Evolutionary conservation across 2,113 vertebrate genomes (phyloP), one percentile per base, ranked within the genome.

Genomic region (Uria aalge): DNA sequence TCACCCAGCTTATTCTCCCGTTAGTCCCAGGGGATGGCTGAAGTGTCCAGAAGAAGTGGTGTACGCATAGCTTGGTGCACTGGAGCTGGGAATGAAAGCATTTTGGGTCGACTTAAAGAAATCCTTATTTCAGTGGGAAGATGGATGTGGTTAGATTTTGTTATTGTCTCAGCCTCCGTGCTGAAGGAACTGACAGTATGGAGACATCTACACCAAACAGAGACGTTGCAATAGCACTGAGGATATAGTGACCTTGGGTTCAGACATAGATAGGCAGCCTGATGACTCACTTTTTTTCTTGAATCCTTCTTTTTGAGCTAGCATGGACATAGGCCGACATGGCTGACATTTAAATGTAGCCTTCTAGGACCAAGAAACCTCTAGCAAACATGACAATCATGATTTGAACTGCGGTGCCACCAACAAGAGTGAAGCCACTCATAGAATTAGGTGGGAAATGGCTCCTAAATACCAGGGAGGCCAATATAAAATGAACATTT

Each of bases 1-100:
- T 97, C 93, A 96, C 10, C 6, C 90, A 53, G 76, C 69, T n/a
- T 95, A 85, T 95, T 96, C 94, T 91, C 80, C 83, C 5, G 1
- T 15, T 45, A 40, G 26, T 95, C 94, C 73, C 94, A 79, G 14
- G 40, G 93, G 92, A 57, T 53, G 40, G 36, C 43, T 60, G 90
- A 68, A 93, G 83, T 34, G 36, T 90, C 85, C 91, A 85, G 82
- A 36, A 64, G 77, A 88, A 47, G 60, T 94, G 87, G 50, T 78
- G 59, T 47, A 30, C 0, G 0, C 27, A 38, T 8, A 55, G 50
- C 43, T 72, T 82, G 38, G 75, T 83, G 63, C 29, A 67, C 40
- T 10, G 7, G 68, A 75, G 38, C 47, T 22, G 40, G 74, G 94
- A 76, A 68, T 0, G 2, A 81, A 80, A 90, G 11, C 2, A 2